Evolutionary conservation across 2,888 invertebrate species (phyloP).

Genomic region (Tetranychus piercei): DNA sequence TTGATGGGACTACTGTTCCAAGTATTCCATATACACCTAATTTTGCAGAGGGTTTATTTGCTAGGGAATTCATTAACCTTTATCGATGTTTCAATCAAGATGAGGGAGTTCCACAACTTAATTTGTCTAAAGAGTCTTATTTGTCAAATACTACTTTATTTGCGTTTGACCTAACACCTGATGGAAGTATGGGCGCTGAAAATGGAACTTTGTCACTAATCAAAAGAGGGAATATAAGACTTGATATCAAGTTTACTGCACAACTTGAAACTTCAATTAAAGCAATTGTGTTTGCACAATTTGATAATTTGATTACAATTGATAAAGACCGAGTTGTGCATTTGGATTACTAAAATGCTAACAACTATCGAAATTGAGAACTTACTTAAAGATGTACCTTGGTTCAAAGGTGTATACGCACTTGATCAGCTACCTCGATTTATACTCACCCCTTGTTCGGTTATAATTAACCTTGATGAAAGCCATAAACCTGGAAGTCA

Average conservation of each 20-base stretch:
- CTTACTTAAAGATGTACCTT: not conserved
- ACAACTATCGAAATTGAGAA: not conserved
- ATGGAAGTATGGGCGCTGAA: not conserved
- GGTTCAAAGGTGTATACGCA: not conserved
- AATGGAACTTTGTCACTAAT: not conserved
- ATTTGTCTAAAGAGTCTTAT: not conserved
- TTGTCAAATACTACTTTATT: not conserved
- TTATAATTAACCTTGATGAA: not conserved
- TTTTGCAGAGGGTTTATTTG: not conserved
- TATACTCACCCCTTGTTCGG: not conserved
- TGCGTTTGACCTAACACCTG: not conserved
- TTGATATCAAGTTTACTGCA: not conserved
- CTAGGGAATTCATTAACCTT: not conserved
- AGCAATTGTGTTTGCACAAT: not conserved
- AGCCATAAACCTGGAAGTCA: slow-evolving; percentile 3
- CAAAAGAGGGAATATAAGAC: not conserved
- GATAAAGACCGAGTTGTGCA: not conserved
- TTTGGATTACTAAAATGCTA: slow-evolving; percentile 1
- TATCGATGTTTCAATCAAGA: slow-evolving; percentile 4
- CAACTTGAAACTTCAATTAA: not conserved
- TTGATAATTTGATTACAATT: slow-evolving; percentile 4
- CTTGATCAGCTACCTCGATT: not conserved
- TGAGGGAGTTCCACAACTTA: not conserved
- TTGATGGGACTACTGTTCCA: not conserved
- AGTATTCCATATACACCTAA: not conserved